A percentile compares a stretch with the other conserved stretches of the same genome.
phyloP scores from a whole-genome alignment of 2,797 vertebrate species.

The Okamejei kenojei region DNA sequence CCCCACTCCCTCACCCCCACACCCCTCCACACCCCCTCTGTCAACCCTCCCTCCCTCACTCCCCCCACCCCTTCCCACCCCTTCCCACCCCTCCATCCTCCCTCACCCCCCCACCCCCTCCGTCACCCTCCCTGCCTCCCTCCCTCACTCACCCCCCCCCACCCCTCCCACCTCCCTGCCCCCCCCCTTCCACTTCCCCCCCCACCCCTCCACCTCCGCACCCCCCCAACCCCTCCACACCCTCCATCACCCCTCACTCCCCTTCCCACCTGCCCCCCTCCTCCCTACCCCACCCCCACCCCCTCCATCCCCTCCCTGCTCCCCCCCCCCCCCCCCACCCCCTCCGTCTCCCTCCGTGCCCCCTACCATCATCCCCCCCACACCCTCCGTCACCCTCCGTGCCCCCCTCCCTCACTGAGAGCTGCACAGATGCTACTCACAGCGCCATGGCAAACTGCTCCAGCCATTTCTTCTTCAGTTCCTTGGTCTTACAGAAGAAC shows the following conservation, averaged over 20 bases:
- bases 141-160: neutral
- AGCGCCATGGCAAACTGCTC: constrained; percentile 97
- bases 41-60: accelerated
- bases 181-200: neutral
- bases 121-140: neutral
- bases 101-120: neutral
- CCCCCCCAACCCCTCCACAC: neutral
- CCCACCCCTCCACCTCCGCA: accelerated
- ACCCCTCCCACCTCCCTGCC: neutral
- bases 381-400: no score
- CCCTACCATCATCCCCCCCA: neutral
- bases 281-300: neutral
- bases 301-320: neutral
- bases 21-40: no score
- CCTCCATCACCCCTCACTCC: no score
- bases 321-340: neutral
- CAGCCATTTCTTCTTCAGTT: constrained; percentile 97
- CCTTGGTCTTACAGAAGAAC: constrained; percentile 97
- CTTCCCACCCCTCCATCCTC: neutral
- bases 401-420: neutral
- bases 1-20: no score
- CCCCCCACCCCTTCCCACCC: neutral
- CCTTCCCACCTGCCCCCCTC: neutral
- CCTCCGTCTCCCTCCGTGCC: neutral
- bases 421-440: constrained; percentile 65